Percentiles rank a stretch among this genome's conserved stretches.
Evolutionary conservation across 2,888 invertebrate genomes (phyloP).

Genomic region (Adelphocoris suturalis): DNA sequence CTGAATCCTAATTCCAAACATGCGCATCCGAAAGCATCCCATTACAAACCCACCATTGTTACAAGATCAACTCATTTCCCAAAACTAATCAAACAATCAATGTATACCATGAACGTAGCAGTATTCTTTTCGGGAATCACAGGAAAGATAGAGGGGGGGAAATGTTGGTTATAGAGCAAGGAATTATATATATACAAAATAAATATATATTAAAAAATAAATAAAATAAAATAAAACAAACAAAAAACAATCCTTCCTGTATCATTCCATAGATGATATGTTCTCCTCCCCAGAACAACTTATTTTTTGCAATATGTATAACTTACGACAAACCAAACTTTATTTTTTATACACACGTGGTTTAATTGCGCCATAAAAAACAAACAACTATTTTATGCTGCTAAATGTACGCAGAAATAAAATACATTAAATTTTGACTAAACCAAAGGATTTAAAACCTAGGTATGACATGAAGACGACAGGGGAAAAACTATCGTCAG

Average conservation of each 20-base stretch:
- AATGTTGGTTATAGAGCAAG: too few relatives aligned
- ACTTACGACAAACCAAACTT: not conserved
- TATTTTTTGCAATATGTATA: not conserved
- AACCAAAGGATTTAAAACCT: constrained; percentile 37
- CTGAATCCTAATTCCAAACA: too few relatives aligned
- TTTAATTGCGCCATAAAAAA: not conserved
- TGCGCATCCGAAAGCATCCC: too few relatives aligned
- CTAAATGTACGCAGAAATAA: constrained; percentile 39
- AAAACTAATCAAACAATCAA: too few relatives aligned
- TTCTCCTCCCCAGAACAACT: not conserved
- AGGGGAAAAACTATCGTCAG: constrained; percentile 46
- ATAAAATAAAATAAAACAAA: not conserved
- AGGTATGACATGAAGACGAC: constrained; percentile 45
- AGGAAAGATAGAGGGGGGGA: too few relatives aligned
- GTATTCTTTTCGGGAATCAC: too few relatives aligned
- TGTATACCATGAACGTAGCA: too few relatives aligned
- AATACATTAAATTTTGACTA: constrained; percentile 54
- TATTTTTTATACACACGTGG: not conserved
- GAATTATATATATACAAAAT: too few relatives aligned
- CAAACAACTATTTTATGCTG: constrained; percentile 19
- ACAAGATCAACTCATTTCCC: too few relatives aligned
- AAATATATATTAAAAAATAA: too few relatives aligned
- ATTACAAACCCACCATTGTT: too few relatives aligned
- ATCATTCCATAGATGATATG: constrained; percentile 6
- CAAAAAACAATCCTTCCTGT: constrained; percentile 45